phyloP scores from a whole-genome alignment of 2,888 invertebrate genomes.

The Taenaris catops region DNA sequence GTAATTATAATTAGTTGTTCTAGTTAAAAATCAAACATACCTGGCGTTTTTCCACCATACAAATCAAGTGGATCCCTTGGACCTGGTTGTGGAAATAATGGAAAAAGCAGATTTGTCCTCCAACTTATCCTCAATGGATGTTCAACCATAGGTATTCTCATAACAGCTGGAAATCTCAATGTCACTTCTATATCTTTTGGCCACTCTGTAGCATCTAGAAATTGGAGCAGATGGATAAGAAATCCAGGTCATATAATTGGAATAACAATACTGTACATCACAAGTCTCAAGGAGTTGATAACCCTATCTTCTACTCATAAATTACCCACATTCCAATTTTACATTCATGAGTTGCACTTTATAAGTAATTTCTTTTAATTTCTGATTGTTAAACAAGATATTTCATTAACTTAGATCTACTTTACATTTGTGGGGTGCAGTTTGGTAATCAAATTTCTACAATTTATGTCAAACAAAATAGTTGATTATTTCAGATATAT shows the following conservation, averaged over 20 bases:
- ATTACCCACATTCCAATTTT: no score
- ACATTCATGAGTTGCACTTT: no score
- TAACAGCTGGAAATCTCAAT: constrained; percentile 83
- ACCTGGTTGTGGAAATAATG: constrained; percentile 82
- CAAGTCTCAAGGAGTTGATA: no score
- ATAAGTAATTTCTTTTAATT: not conserved
- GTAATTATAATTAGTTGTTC: not conserved
- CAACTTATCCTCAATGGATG: constrained; percentile 78
- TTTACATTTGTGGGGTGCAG: no score
- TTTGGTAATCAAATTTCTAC: no score
- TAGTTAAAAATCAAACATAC: constrained; percentile 41
- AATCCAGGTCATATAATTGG: not conserved
- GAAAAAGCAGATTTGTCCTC: constrained; percentile 86
- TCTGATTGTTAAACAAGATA: not conserved
- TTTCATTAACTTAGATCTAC: no score
- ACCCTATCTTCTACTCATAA: no score
- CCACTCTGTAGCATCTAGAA: constrained; percentile 55
- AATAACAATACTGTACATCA: not conserved
- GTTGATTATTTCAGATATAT: no score
- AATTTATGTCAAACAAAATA: no score
- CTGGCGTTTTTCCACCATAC: constrained; percentile 77
- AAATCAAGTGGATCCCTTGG: constrained; percentile 79
- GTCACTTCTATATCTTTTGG: constrained; percentile 75
- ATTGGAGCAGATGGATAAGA: not conserved
- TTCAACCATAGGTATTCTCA: constrained; percentile 68